Evolutionary conservation across 2,888 invertebrate species (phyloP), one percentile per base, ranked within the genome.

Genomic region (Callosobruchus maculatus): DNA sequence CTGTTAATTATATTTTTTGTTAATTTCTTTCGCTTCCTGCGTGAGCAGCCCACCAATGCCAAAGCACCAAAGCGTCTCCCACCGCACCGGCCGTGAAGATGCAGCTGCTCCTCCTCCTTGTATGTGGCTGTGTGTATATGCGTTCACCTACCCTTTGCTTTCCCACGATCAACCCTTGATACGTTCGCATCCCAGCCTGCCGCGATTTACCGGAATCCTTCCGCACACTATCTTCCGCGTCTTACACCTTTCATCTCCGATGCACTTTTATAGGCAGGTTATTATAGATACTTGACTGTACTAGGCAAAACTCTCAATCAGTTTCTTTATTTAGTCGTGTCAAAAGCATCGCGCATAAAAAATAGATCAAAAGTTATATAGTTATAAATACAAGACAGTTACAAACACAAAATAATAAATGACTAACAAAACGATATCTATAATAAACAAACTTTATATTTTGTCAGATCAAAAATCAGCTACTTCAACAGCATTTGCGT

Each of bases 101-200:
- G 81, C 82, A 82, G 82, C 82, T 82, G 82, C 79, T 75, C 75
- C 71, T 68, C 68, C 22, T 20, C 20, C 77, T 77, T 80, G 78
- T 78, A 78, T 80, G 79, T 79, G 80, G 20, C n/a, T 80, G 80
- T 80, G 79, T 76, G 81, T 49, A 18, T 49, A 18, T 49, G 79
- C 80, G 79, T 73, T 76, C 78, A 80, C 73, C 78, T 80, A 83
- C 85, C 85, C 84, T 84, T 85, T 83, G 81, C 82, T 83, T 84
- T 84, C 85, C 85, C 84, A 84, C 84, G 84, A 84, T 84, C 84
- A 84, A 84, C 84, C 85, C 84, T 84, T 84, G 83, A 82, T 49
- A 49, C 49, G 79, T 77, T 78, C 76, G 21, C 30, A 74, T 80
- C 80, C 82, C 81, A 81, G 81, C 81, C 81, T 80, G 84, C 83